Base-by-base conservation (phyloP, 2,888 invertebrate species). In the Branchellion lobata region DNA sequence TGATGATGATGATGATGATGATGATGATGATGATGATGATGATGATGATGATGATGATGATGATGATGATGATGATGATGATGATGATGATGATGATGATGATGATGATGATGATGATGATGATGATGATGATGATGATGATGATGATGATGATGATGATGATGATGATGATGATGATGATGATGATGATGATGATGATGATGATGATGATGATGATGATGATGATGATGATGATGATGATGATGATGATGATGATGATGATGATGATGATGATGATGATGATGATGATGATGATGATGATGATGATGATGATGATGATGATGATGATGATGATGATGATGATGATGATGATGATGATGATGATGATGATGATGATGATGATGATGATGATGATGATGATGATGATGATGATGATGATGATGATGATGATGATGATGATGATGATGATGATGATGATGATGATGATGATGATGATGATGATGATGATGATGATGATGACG, bases 361-460 rank as follows among this genome's bases (percentile, higher is more conserved):
- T 79, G 68, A 74, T 69, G 73, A 73, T 81, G 51, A 68, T 81
- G 74, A 57, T 80, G 76, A 77, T 77, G 79, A 72, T 72, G 79
- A 79, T 79, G 68, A 75, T 51, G 51, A 68, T 81, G 74, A 57
- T 80, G 76, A 77, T 77, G 79, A 72, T 72, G 33, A 33, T 74
- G 40, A 74, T 40, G 14, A 27, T 40, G 73, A 33, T 73, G 72
- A 72, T 72, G 72, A 72, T 1, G 72, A 33, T 33, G 2, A 34
- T 72, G 33, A 29, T 72, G 72, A 31, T 72, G 72, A 0, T 72
- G 72, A 72, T 72, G 33, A 31, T 72, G 72, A 34, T 68, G 79
- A 75, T 81, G 75, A 80, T 75, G 79, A 79, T 51, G 79, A 80
- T 79, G 81, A 75, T 75, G 79, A 75, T 69, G 76, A 77, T 79